Evolutionary conservation across 2,797 vertebrate genomes (phyloP).

Genomic region (Lagocephalus sceleratus): DNA sequence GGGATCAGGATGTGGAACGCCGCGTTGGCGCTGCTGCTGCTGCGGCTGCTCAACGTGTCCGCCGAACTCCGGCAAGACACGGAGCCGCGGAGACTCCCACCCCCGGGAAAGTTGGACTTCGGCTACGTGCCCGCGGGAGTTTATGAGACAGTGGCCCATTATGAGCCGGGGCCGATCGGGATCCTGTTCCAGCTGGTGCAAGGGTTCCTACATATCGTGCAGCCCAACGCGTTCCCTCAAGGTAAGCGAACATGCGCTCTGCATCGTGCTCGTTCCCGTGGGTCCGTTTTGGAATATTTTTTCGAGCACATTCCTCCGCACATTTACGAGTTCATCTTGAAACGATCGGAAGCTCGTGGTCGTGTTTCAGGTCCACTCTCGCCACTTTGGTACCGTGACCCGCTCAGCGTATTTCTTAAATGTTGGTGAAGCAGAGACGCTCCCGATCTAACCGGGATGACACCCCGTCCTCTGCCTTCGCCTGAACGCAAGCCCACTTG

Average conservation of each 20-base stretch:
- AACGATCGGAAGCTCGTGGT: background rate
- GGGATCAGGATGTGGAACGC: slow-evolving; percentile 69
- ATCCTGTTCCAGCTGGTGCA: slow-evolving; percentile 87
- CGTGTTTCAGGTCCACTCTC: background rate
- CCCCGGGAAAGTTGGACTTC: slow-evolving; percentile 82
- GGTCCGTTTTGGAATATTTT: background rate
- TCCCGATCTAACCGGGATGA: background rate
- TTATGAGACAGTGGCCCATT: slow-evolving; percentile 86
- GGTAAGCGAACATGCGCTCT: slow-evolving; percentile 73
- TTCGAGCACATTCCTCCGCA: too few species aligned
- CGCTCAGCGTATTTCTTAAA: too few species aligned
- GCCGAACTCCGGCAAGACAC: slow-evolving; percentile 70
- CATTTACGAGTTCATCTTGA: background rate
- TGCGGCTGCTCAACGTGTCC: slow-evolving; percentile 62
- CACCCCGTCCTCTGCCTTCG: background rate
- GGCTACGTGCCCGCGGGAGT: slow-evolving; percentile 82
- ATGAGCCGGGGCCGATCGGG: slow-evolving; percentile 80
- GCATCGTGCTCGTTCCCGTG: background rate
- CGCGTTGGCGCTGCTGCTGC: slow-evolving; percentile 67
- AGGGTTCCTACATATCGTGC: slow-evolving; percentile 83
- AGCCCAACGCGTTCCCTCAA: slow-evolving; percentile 88
- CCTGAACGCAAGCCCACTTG: slow-evolving; percentile 7
- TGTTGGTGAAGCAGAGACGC: too few species aligned
- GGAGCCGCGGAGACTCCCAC: slow-evolving; percentile 55
- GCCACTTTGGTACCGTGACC: background rate